Percentiles rank a stretch among this genome's conserved stretches.
Evolutionary conservation across 2,113 vertebrate genomes (phyloP).

Genomic region (Dermatemys mawii): DNA sequence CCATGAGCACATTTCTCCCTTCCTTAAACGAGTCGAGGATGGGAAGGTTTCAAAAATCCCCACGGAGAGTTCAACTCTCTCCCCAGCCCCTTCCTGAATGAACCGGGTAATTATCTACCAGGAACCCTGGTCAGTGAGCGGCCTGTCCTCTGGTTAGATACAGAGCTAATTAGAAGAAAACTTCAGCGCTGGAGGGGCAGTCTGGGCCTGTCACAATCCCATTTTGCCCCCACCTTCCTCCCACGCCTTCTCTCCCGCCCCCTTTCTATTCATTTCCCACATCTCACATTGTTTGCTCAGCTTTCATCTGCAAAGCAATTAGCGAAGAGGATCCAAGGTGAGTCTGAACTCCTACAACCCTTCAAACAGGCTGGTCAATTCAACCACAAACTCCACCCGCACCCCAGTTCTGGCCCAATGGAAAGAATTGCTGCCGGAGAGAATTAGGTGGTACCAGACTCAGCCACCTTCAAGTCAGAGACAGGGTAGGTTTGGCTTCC

Average conservation of each 20-base stretch:
- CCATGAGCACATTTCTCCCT: constrained; percentile 60
- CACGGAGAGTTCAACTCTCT: background rate
- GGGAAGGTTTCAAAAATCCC: constrained; percentile 60
- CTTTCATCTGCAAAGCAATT: background rate
- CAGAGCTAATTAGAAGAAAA: constrained; percentile 51
- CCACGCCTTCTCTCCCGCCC: background rate
- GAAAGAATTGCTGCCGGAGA: background rate
- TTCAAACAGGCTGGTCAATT: background rate
- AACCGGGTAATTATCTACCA: constrained; percentile 61
- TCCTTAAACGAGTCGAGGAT: constrained; percentile 61
- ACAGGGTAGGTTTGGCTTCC: background rate
- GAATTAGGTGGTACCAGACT: background rate
- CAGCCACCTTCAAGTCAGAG: background rate
- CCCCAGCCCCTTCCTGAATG: constrained; percentile 7
- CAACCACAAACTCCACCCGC: background rate
- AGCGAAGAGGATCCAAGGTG: background rate
- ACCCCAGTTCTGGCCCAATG: background rate
- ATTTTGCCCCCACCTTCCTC: background rate
- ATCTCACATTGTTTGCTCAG: background rate
- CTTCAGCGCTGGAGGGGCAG: background rate
- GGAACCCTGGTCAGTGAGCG: background rate
- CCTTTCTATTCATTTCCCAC: background rate
- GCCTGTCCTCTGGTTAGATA: constrained; percentile 4
- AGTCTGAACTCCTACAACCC: background rate
- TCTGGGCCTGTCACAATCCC: background rate